A percentile compares a stretch with the other conserved stretches of the same genome.
These are phyloP conservation scores for Festucalex cinctus DNA, from an alignment of 2,113 vertebrate species.

Conservation along the genomic window DNA sequence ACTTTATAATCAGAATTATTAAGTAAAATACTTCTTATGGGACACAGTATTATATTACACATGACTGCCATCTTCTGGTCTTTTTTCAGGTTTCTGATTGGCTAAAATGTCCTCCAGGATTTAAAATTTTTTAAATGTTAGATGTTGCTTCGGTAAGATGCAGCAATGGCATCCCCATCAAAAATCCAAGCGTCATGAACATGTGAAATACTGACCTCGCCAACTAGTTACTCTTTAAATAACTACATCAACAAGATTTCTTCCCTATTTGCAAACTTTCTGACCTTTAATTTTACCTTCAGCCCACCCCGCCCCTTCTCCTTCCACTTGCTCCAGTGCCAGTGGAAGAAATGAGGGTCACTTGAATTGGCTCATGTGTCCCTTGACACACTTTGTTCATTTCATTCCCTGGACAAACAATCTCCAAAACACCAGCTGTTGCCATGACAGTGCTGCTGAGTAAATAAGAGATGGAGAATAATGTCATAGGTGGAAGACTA, in stretches of 20 bases:
- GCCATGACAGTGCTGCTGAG: slow-evolving; percentile 49
- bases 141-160: not conserved
- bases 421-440: slow-evolving; percentile 64
- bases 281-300: slow-evolving; percentile 13
- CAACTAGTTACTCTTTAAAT: slow-evolving; percentile 20
- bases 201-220: not conserved
- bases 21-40: not conserved
- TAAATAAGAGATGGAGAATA: slow-evolving; percentile 50
- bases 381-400: slow-evolving; percentile 33
- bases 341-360: slow-evolving; percentile 35
- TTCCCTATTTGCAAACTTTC: slow-evolving; percentile 3
- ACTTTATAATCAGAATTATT: not conserved
- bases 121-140: not conserved
- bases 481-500: slow-evolving; percentile 25
- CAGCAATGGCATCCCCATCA: not conserved
- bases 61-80: slow-evolving; percentile 62
- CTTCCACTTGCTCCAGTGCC: slow-evolving; percentile 27
- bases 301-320: not conserved
- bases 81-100: no score
- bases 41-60: slow-evolving; percentile 28
- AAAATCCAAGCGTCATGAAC: not conserved
- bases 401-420: slow-evolving; percentile 56
- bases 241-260: not conserved
- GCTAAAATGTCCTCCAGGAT: no score
- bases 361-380: slow-evolving; percentile 49